Evolutionary conservation across 2,888 invertebrate species (phyloP).

Genomic region (Drosophila buzzatii): DNA sequence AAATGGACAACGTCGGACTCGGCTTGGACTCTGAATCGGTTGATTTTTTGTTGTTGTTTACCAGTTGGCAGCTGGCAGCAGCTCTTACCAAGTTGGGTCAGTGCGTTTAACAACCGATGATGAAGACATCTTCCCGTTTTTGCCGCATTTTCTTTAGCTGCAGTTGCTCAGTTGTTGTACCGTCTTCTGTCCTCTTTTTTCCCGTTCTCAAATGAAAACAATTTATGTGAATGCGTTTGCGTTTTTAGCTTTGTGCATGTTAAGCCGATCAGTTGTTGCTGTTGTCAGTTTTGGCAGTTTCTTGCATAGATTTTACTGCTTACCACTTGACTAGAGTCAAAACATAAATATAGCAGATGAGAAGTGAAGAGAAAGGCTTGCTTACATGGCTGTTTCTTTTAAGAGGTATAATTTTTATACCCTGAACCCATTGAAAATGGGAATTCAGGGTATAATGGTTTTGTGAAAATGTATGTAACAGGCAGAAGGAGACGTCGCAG

Average conservation of each 20-base stretch:
- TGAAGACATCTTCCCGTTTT: constrained; percentile 79
- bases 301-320: constrained; percentile 1
- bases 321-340: not conserved
- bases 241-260: constrained; percentile 26
- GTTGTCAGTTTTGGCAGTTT: not conserved
- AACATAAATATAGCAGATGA: not conserved
- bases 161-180: constrained; percentile 16
- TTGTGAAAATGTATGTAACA: no score
- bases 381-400: not conserved
- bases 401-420: no score
- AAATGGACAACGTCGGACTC: constrained; percentile 15
- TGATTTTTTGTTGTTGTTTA: constrained; percentile 28
- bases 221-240: constrained; percentile 68
- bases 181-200: constrained; percentile 18
- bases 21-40: constrained; percentile 12
- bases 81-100: constrained; percentile 71
- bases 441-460: no score
- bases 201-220: constrained; percentile 53
- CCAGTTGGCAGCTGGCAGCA: constrained; percentile 50
- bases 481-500: no score
- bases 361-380: not conserved
- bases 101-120: constrained; percentile 65
- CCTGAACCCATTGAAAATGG: no score
- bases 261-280: constrained; percentile 22
- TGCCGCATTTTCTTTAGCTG: constrained; percentile 29